Base-by-base conservation (phyloP, 2,113 vertebrate genomes). In the Tachycineta bicolor region DNA sequence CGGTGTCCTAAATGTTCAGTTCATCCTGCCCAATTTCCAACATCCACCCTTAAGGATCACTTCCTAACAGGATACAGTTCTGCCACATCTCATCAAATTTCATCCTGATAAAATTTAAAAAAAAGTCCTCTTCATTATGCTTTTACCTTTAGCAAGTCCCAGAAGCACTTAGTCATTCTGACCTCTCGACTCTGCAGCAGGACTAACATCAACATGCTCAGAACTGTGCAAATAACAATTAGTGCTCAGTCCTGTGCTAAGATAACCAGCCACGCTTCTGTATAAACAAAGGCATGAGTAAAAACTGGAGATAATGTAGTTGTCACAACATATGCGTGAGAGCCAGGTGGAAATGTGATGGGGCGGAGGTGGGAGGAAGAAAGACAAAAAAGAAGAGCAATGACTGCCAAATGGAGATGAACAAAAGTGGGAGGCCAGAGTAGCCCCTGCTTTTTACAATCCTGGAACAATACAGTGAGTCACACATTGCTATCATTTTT, bases 391-490 rank as follows among this genome's bases (percentile, higher is more conserved):
- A 69, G 64, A 93, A 74, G 69, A 81, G 74, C 65, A 69, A 11
- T 22, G 44, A 55, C 33, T 89, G 77, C 62, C 87, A 89, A 94
- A 83, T 0, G 6, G 62, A 87, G 70, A 87, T 11, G 49, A 58
- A 79, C 53, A 87, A 56, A 91, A 60, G 41, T 14, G 52, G 92
- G 86, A 93, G 60, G 34, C 0, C 9, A 92, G 58, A 89, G 17
- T 21, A 80, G 58, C 22, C 60, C 37, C 31, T 80, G 71, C 28
- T 88, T 95, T 87, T 79, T 21, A 71, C 28, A 52, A 22, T 37
- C 60, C 60, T 68, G 94, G 80, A 93, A 96, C 83, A 96, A 95
- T 82, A 69, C 65, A 78, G n/a, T 76, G 87, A 95, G 81, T 95
- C 91, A 94, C 60, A 69, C 92, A 25, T 44, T 88, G 83, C 55